Base-by-base conservation (phyloP, 2,888 invertebrate species). In the Sinohyriopsis cumingii region DNA sequence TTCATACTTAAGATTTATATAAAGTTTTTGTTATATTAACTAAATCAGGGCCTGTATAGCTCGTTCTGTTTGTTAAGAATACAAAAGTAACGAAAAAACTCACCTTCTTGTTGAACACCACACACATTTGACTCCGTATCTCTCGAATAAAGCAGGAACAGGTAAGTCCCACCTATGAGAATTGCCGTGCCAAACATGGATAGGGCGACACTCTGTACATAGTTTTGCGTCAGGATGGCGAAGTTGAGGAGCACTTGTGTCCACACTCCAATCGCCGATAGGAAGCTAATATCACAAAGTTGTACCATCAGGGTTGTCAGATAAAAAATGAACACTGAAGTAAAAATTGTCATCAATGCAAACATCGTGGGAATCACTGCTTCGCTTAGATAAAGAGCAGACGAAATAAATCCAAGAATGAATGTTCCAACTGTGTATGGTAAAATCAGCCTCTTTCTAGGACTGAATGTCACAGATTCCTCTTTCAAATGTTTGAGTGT, bases 291-390 rank as follows among this genome's bases (percentile, higher is more conserved):
- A 55, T 71, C 65, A 45, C 61, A 61, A 28, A 55, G 45, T 59
- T 76, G 71, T 59, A 76, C 53, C n/a, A 76, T 54, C 4, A 63
- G 25, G 22, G 68, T 63, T 12, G 76, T 67, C 45, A 70, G 55
- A 57, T 73, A 76, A 55, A 76, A 66, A 67, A 73, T 72, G 33
- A 68, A 63, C 5, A 76, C 73, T 3, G 76, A 76, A 6, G 76
- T 71, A 65, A 73, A 76, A 72, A 78, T 69, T 9, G 77, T 61
- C 19, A 75, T 59, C 1, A 73, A 22, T 24, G 73, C 69, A 61
- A 80, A 71, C 71, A 73, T 56, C 25, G 77, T 67, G 12, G 77
- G 68, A 25, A 77, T 64, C n/a, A 72, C 73, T 71, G 73, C 67
- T 57, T 64, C 61, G 19, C 72, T 68, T 4, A 71, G 63, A 57